phyloP scores from a whole-genome alignment of 2,797 vertebrate genomes.

The Kryptolebias ocellatus region DNA sequence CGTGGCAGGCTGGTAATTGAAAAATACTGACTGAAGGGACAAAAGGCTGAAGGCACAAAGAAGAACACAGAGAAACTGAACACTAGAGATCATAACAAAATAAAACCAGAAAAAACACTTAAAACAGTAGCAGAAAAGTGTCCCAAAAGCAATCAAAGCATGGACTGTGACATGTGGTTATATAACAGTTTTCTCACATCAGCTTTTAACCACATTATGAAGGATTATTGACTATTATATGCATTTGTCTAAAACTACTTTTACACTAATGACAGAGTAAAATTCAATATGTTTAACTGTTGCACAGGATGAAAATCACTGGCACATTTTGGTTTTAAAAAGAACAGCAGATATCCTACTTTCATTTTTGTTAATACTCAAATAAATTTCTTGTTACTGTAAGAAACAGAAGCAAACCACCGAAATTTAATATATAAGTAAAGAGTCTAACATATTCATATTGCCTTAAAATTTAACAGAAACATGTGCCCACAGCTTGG shows the following conservation, averaged over 20 bases:
- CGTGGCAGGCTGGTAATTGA: too few species aligned
- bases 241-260: not conserved
- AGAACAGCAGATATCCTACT: too few species aligned
- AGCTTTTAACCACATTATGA: not conserved
- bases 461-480: not conserved
- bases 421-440: not conserved
- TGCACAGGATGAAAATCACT: not conserved
- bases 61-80: too few species aligned
- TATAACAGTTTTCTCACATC: not conserved
- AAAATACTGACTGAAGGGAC: too few species aligned
- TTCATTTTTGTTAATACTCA: not conserved
- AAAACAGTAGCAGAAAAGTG: too few species aligned
- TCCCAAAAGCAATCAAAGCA: too few species aligned
- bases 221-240: not conserved
- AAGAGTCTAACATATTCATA: not conserved
- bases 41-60: too few species aligned
- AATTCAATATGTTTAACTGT: too few species aligned
- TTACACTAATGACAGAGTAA: not conserved
- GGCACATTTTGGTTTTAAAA: not conserved
- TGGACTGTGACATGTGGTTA: not conserved
- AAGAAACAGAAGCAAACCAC: not conserved
- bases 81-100: too few species aligned
- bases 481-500: not conserved
- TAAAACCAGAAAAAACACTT: too few species aligned
- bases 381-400: not conserved